Base-by-base conservation (phyloP, 2,113 vertebrate genomes). In the Rhea americana region DNA sequence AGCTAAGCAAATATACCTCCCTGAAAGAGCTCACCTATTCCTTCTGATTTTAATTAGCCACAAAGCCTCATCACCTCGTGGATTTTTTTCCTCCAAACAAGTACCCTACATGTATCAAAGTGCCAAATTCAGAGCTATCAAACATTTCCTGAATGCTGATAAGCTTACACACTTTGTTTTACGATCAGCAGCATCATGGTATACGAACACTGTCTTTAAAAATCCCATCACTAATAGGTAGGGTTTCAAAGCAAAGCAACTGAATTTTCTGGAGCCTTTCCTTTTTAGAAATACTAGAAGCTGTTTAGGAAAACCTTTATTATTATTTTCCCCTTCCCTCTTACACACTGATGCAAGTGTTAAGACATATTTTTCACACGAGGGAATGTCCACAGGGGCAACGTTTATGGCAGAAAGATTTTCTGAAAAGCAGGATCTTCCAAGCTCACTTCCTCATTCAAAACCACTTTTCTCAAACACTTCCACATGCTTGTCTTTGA, bases 1-100 rank as follows among this genome's bases (percentile, higher is more conserved):
- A 87, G 59, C 50, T 53, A 90, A 68, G 45, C 78, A 62, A 85
- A 45, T 85, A 66, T 17, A 63, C 39, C 62, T 93, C 47, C 51
- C 53, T 78, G 68, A 35, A 96, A 87, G 2, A 51, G 83, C 59
- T 96, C 85, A 80, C 89, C 87, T 79, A 95, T 66, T 87, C 56
- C 73, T 92, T 63, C 84, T 91, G 58, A 92, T 94, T 90, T 95
- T 79, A 87, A 94, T 91, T 95, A 86, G 87, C 37, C 61, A 90
- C 41, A 92, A 90, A 32, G 32, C 13, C 93, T 92, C 43, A 83
- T 25, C 2, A 30, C 45, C 71, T 70, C 68, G 63, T 28, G 43
- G 18, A 89, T 67, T 66, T 71, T 35, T 48, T 13, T 32, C 28
- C 65, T 61, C 68, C 25, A 87, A 94, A 96, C 56, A 80, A 91